Evolutionary conservation across 23 tunicate species (phyloP), one percentile per base, ranked within the genome.

Genomic region (Halocynthia roretzi): DNA sequence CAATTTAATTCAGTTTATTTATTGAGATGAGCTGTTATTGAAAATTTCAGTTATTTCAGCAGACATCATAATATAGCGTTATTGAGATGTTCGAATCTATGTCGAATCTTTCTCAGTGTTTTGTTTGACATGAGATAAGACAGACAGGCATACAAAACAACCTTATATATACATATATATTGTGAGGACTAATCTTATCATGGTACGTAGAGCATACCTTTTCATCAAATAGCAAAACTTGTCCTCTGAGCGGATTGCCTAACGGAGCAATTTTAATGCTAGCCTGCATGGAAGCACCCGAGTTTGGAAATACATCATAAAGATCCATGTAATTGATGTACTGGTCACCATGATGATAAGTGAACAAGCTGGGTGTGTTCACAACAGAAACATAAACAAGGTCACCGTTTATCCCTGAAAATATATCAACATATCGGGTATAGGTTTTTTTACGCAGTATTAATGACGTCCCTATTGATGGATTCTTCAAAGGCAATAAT

Each of bases 171-270:
- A 12, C 10, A 11, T 18, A 12, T 15, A 18, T 18, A 15, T n/a
- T 11, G 71, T 10, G 17, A 67, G 19, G 14, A 57, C 11, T 14
- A 57, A 11, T 11, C 14, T 57, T 11, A 57, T 57, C 14, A 57
- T 18, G 10, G 18, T 12, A 67, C 18, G 9, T 12, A 12, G 18
- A 15, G 8, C 14, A 8, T 6, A 92, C 92, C 87, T 92, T 92
- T 86, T 92, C 91, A 55, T 92, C 98, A 74, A 83, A 92, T 56
- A 92, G 40, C 8, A 92, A 64, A 20, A 92, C 87, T 79, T 92
- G 97, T 7, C 91, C 93, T 48, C 50, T 23, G 5, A 92, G 79
- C 31, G 98, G 85, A n/a, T 67, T 78, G 5, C 98, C 92, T 12
- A 92, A 67, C 11, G 98, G 98, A 31, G 92, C 98, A 51, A 92